Percentiles rank a stretch among this genome's conserved stretches.
phyloP scores from a whole-genome alignment of 2,888 invertebrate species.

The Eustalomyia histrio region DNA sequence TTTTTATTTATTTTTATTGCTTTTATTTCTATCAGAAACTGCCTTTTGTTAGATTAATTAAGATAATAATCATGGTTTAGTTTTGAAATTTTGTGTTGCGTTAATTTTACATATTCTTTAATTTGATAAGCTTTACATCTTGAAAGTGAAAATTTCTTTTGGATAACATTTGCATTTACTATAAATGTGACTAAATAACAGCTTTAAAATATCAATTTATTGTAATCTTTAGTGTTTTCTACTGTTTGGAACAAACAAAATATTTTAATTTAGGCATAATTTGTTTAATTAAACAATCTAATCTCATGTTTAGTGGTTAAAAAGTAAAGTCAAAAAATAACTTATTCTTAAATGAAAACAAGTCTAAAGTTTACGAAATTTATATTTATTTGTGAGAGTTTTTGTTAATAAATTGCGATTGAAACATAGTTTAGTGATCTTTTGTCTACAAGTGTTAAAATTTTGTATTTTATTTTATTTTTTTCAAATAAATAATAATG shows the following conservation, averaged over 20 bases:
- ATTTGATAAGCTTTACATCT: not conserved
- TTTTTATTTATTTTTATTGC: slow-evolving; percentile 10
- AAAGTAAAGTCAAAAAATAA: too few relatives aligned
- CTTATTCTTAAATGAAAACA: too few relatives aligned
- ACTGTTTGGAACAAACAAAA: not conserved
- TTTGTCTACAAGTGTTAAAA: too few relatives aligned
- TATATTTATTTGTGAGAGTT: too few relatives aligned
- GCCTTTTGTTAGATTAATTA: slow-evolving; percentile 36
- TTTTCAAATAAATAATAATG: too few relatives aligned
- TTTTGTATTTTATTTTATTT: too few relatives aligned
- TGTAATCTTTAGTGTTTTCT: not conserved
- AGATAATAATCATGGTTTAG: slow-evolving; percentile 28
- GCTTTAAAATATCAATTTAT: not conserved
- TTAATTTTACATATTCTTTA: not conserved
- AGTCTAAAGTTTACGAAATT: too few relatives aligned
- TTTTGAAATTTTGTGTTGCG: not conserved
- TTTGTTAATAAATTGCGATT: too few relatives aligned
- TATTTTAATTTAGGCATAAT: not conserved
- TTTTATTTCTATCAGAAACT: slow-evolving; percentile 16
- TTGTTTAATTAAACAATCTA: too few relatives aligned
- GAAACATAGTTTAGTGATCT: too few relatives aligned
- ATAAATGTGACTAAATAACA: slow-evolving; percentile 3
- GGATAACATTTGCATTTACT: not conserved
- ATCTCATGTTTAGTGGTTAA: too few relatives aligned
- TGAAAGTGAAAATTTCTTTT: not conserved